These are phyloP conservation scores for Drosophila vallismaia DNA, from an alignment of 2,888 invertebrate species.

Conservation along the genomic window DNA sequence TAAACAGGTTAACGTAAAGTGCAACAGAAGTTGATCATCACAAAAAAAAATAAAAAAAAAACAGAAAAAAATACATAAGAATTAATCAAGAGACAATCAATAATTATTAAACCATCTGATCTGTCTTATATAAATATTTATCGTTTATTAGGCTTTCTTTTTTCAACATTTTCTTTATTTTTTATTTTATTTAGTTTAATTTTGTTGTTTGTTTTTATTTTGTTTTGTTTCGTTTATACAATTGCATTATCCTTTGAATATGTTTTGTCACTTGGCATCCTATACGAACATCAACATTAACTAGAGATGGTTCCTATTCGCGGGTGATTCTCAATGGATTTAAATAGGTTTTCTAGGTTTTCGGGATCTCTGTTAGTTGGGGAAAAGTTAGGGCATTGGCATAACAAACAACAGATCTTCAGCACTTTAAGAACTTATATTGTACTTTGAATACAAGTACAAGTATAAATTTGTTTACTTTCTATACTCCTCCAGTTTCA, in stretches of 20 bases:
- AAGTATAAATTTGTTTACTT: constrained; percentile 1
- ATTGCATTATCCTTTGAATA: constrained; percentile 31
- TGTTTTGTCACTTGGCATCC: constrained; percentile 59
- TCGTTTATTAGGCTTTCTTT: constrained; percentile 37
- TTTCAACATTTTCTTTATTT: constrained; percentile 54
- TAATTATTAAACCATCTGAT: constrained; percentile 31
- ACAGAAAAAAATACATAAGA: constrained; percentile 35
- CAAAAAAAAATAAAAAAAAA: constrained; percentile 12
- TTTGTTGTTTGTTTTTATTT: constrained; percentile 26
- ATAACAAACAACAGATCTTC: constrained; percentile 25
- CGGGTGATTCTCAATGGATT: constrained; percentile 16
- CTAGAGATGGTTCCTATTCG: constrained; percentile 52
- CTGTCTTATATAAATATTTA: constrained; percentile 19
- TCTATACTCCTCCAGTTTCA: constrained; percentile 1
- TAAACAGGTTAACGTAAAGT: constrained; percentile 60
- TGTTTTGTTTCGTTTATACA: constrained; percentile 39
- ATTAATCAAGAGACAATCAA: constrained; percentile 27
- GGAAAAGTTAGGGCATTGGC: constrained; percentile 10
- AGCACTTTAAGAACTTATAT: background rate
- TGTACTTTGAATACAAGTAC: background rate
- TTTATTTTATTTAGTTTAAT: constrained; percentile 11
- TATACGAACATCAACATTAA: constrained; percentile 66
- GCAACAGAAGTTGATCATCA: constrained; percentile 56
- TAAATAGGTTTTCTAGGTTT: constrained; percentile 1
- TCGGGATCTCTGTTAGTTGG: constrained; percentile 8